phyloP scores from a whole-genome alignment of 2,797 vertebrate genomes.

The Periophthalmus magnuspinnatus region DNA sequence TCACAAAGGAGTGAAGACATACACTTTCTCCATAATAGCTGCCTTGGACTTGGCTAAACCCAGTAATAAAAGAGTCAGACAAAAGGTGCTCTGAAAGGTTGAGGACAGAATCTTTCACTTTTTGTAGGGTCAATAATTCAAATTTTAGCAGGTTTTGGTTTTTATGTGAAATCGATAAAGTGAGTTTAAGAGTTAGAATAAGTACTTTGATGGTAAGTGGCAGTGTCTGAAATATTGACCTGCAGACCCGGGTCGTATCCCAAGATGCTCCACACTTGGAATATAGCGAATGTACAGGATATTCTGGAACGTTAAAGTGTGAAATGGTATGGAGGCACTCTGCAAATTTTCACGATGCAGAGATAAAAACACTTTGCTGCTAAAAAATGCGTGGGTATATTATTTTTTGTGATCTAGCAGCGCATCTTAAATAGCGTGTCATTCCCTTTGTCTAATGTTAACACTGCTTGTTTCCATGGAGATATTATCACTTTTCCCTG shows the following conservation, averaged over 20 bases:
- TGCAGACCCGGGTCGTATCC: neutral
- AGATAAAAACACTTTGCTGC: no score
- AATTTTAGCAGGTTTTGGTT: neutral
- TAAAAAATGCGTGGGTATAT: no score
- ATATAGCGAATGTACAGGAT: no score
- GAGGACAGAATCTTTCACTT: neutral
- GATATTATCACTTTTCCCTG: no score
- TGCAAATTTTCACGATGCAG: no score
- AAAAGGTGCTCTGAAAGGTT: neutral
- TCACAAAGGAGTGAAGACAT: neutral
- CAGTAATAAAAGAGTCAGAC: neutral
- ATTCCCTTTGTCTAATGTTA: no score
- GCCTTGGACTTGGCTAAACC: neutral
- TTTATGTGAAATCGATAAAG: neutral
- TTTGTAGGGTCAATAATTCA: neutral
- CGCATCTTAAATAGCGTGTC: no score
- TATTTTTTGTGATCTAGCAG: no score
- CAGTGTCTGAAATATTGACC: neutral
- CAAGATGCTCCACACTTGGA: neutral
- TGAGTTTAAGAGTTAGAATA: constrained; percentile 31
- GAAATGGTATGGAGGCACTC: no score
- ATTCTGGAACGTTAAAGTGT: no score
- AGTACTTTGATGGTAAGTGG: neutral
- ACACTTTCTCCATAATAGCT: neutral
- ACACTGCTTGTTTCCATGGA: no score